These are phyloP conservation scores for Petrocephalus microphthalmus DNA, from an alignment of 2,113 vertebrate species.

Conservation along the genomic window DNA sequence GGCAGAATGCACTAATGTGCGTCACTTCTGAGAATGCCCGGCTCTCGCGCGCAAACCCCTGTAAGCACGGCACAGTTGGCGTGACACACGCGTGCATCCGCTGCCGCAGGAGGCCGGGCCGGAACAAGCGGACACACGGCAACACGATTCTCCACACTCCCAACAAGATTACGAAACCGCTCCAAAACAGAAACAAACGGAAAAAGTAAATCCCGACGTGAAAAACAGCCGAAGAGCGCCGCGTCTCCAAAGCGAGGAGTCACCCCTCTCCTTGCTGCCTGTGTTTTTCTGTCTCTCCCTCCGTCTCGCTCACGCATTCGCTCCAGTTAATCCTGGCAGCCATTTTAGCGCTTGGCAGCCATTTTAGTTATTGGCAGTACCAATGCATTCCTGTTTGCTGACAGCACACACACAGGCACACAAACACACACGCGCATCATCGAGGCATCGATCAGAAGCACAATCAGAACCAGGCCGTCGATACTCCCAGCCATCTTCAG, in stretches of 20 bases:
- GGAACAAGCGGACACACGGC: background rate
- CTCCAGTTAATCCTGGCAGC: slow-evolving; percentile 78
- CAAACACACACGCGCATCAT: background rate
- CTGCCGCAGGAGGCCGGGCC: background rate
- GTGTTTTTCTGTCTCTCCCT: slow-evolving; percentile 35
- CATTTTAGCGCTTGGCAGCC: slow-evolving; percentile 94
- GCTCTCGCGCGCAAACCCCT: background rate
- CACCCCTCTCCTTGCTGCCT: slow-evolving; percentile 35
- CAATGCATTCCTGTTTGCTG: slow-evolving; percentile 66
- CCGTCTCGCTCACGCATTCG: slow-evolving; percentile 45
- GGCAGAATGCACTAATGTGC: background rate
- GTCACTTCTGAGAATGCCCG: background rate
- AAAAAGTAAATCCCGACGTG: background rate
- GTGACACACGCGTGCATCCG: background rate
- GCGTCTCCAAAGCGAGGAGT: background rate
- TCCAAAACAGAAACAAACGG: slow-evolving; percentile 1
- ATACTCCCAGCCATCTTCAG: background rate
- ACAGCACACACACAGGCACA: slow-evolving; percentile 41
- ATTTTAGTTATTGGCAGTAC: slow-evolving; percentile 80
- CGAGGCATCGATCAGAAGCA: background rate
- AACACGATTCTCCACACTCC: background rate
- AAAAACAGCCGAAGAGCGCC: background rate
- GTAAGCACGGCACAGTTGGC: background rate
- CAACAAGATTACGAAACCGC: background rate
- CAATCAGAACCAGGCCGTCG: background rate